phyloP scores from a whole-genome alignment of 2,113 vertebrate genomes.

The Charina bottae region DNA sequence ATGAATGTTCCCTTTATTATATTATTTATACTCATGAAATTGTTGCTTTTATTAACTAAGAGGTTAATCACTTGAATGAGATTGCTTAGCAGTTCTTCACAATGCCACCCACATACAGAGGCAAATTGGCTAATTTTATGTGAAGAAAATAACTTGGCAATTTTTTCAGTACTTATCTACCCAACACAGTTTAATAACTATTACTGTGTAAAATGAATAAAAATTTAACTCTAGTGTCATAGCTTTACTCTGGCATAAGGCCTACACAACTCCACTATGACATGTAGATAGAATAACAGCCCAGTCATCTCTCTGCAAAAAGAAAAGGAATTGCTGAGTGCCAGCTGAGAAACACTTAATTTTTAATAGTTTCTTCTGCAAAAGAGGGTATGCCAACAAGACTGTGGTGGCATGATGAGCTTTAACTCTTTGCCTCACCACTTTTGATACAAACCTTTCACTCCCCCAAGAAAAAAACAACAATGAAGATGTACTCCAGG shows the following conservation, averaged over 20 bases:
- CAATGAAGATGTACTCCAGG: not conserved
- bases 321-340: not conserved
- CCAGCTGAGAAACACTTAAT: not conserved
- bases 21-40: constrained; percentile 78
- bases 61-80: constrained; percentile 83
- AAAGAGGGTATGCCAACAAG: not conserved
- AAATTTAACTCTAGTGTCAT: constrained; percentile 39
- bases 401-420: not conserved
- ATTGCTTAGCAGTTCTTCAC: constrained; percentile 72
- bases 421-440: not conserved
- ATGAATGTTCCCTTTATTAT: constrained; percentile 75
- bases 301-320: not conserved
- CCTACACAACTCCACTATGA: not conserved
- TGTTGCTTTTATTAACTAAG: constrained; percentile 80
- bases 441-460: not conserved
- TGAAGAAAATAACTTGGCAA: constrained; percentile 70
- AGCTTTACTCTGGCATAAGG: not conserved
- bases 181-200: constrained; percentile 75
- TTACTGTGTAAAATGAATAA: constrained; percentile 71
- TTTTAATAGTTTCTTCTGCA: not conserved
- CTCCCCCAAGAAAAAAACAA: not conserved
- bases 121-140: constrained; percentile 81
- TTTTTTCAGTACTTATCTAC: constrained; percentile 78
- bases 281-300: too few species aligned
- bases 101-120: constrained; percentile 63